phyloP scores from a whole-genome alignment of 2,888 invertebrate genomes.

The Argyresthia albistria region DNA sequence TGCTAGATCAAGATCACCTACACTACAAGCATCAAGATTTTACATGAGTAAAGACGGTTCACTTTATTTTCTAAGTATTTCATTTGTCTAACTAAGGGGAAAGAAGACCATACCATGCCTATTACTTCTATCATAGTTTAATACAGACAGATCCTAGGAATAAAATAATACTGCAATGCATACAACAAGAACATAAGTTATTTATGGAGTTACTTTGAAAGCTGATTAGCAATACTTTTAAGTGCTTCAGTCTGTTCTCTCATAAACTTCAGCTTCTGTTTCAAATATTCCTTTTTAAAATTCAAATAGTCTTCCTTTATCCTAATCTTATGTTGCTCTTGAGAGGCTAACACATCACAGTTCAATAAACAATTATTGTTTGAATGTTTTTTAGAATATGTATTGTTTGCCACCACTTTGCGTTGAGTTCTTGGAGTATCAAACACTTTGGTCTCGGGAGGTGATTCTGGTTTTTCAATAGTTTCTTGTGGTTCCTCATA shows the following conservation, averaged over 20 bases:
- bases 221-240: slow-evolving; percentile 48
- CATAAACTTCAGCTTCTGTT: slow-evolving; percentile 44
- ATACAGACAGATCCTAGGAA: too few species aligned
- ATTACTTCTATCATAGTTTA: too few species aligned
- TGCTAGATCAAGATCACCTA: too few species aligned
- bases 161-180: too few species aligned
- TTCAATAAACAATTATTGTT: slow-evolving; percentile 36
- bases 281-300: slow-evolving; percentile 57
- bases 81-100: too few species aligned
- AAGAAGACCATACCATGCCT: too few species aligned
- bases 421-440: slow-evolving; percentile 14
- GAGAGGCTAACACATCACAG: slow-evolving; percentile 43
- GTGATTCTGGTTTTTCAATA: slow-evolving; percentile 39
- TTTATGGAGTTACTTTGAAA: slow-evolving; percentile 17
- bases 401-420: slow-evolving; percentile 18
- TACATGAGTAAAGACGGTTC: too few species aligned
- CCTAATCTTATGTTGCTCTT: slow-evolving; percentile 45
- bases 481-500: slow-evolving; percentile 11
- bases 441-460: slow-evolving; percentile 38
- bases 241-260: slow-evolving; percentile 59
- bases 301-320: slow-evolving; percentile 55
- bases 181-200: background rate
- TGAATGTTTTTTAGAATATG: slow-evolving; percentile 2
- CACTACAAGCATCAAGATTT: too few species aligned
- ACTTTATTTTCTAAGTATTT: too few species aligned